Evolutionary conservation across 2,797 vertebrate genomes (phyloP).

Genomic region (Eulemur rubriventer): DNA sequence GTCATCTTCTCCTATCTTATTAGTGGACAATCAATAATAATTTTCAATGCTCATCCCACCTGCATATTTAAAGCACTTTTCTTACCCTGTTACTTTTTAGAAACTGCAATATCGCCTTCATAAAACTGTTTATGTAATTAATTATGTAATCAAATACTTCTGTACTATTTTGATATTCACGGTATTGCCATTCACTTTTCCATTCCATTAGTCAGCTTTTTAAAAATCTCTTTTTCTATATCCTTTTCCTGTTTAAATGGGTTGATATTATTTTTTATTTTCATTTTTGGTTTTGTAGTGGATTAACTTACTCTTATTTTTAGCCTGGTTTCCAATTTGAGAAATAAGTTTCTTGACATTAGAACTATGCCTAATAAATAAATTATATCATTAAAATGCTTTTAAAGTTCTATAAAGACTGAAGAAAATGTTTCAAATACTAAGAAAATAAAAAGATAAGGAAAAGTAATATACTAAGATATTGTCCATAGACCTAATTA

Average conservation of each 20-base stretch:
- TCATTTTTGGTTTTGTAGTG: neutral
- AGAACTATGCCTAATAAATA: neutral
- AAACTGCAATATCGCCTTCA: neutral
- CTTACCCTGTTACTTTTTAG: neutral
- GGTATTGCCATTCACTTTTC: neutral
- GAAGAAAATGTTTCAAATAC: slow-evolving; percentile 17
- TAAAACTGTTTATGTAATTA: neutral
- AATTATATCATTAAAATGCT: neutral
- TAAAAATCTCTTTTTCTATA: neutral
- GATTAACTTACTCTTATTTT: neutral
- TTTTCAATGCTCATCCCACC: neutral
- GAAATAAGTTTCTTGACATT: neutral
- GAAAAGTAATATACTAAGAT: neutral
- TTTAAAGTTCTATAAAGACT: neutral
- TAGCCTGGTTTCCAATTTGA: neutral
- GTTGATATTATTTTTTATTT: neutral
- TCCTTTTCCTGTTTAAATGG: neutral
- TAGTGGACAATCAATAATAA: neutral
- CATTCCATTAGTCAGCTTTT: neutral
- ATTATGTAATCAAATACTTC: neutral
- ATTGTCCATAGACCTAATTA: neutral
- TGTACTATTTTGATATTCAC: neutral
- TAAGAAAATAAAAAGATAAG: slow-evolving; percentile 5
- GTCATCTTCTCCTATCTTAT: neutral
- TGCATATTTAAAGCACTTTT: neutral